Evolutionary conservation across 2,888 invertebrate genomes (phyloP).

Genomic region (Eupithecia vulgata): DNA sequence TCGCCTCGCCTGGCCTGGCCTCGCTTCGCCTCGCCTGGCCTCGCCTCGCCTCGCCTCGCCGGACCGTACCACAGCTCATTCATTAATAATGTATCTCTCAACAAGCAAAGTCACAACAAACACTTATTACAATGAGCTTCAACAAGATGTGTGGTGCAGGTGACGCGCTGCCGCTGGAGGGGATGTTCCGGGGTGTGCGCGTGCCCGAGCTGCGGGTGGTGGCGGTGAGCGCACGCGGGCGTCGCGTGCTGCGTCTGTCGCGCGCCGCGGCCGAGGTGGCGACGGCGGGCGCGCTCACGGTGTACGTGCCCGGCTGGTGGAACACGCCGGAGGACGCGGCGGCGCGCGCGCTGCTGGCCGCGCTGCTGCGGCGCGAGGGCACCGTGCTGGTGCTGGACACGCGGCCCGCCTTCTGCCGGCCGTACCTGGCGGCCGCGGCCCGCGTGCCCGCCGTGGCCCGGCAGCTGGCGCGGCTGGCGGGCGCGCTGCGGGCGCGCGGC

Average conservation of each 20-base stretch:
- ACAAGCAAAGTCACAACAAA: not conserved
- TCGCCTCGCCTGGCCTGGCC: too few relatives aligned
- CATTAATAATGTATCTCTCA: constrained; percentile 32
- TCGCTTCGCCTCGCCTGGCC: too few relatives aligned
- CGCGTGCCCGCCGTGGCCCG: constrained; percentile 63
- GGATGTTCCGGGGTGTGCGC: constrained; percentile 57
- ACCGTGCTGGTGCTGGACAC: constrained; percentile 68
- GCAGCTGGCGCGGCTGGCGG: constrained; percentile 62
- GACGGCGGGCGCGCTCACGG: constrained; percentile 48
- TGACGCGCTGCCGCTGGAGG: constrained; percentile 66
- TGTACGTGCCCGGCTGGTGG: constrained; percentile 77
- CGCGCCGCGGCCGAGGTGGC: constrained; percentile 44
- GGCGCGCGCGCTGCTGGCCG: constrained; percentile 60
- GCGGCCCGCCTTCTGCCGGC: constrained; percentile 64
- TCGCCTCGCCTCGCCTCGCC: too few relatives aligned
- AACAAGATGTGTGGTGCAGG: constrained; percentile 63
- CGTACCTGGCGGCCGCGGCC: constrained; percentile 68
- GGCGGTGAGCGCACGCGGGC: constrained; percentile 43
- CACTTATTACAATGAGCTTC: not conserved
- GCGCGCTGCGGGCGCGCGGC: constrained; percentile 53
- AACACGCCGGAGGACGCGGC: constrained; percentile 72
- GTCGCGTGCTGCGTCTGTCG: constrained; percentile 1
- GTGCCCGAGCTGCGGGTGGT: constrained; percentile 58
- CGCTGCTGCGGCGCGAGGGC: constrained; percentile 59
- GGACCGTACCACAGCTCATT: not conserved